A percentile compares a stretch with the other conserved stretches of the same genome.
Conservation (phyloP, 2,888 invertebrate genomes). For the Idaea biselata region DNA sequence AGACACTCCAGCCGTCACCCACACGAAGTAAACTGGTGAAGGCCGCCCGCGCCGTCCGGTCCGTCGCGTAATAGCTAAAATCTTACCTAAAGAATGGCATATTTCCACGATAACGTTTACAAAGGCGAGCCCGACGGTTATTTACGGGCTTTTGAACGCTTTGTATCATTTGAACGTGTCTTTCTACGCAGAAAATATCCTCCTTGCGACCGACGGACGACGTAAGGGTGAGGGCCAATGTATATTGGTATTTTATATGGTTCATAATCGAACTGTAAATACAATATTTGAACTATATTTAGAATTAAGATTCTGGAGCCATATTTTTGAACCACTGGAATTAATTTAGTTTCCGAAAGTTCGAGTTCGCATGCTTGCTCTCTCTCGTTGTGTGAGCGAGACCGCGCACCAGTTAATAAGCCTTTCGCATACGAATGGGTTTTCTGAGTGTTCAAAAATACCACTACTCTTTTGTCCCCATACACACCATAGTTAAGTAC, state of each 20-base stretch:
- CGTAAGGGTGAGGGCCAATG: not conserved
- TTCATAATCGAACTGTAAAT: not conserved
- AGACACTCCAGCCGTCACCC: not conserved
- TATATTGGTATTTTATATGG: not conserved
- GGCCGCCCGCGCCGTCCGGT: not conserved
- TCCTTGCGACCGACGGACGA: conserved; percentile 7
- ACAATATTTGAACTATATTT: not conserved
- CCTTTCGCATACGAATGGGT: too few relatives aligned
- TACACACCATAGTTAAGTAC: not conserved
- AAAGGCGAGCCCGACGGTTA: conserved; percentile 26
- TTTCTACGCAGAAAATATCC: conserved; percentile 18
- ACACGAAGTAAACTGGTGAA: not conserved
- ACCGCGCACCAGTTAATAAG: too few relatives aligned
- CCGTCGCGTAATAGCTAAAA: conserved; percentile 6
- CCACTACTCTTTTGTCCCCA: too few relatives aligned
- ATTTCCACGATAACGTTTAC: conserved; percentile 26
- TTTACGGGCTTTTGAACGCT: conserved; percentile 26
- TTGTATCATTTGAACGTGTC: conserved; percentile 23
- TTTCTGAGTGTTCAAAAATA: too few relatives aligned
- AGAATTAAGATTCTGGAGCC: too few relatives aligned
- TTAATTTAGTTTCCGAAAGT: too few relatives aligned
- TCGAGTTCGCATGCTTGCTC: too few relatives aligned
- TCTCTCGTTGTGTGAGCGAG: too few relatives aligned
- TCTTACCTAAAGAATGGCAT: conserved; percentile 24
- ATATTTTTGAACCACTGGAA: too few relatives aligned